These are phyloP conservation scores for Parasteatoda lunata DNA, from an alignment of 2,888 invertebrate genomes.

Conservation along the genomic window DNA sequence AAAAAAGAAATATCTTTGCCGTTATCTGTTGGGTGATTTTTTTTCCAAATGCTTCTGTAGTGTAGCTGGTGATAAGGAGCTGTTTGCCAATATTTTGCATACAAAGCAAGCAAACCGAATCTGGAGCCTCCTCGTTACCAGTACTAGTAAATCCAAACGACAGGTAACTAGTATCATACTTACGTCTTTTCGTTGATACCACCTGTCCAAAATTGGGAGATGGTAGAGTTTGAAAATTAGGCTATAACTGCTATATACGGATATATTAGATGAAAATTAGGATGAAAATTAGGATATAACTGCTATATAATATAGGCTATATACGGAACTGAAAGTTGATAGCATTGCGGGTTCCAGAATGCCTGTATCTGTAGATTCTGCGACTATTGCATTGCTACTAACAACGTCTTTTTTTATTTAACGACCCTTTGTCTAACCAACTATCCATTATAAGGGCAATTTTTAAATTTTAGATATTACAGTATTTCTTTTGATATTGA, in stretches of 20 bases:
- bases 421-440: too few relatives aligned
- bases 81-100: conserved; percentile 21
- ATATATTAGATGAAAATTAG: too few relatives aligned
- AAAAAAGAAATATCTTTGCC: conserved; percentile 6
- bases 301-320: too few relatives aligned
- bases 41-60: conserved; percentile 13
- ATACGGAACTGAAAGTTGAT: neutral
- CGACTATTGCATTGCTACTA: neutral
- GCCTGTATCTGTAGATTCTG: neutral
- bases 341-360: neutral
- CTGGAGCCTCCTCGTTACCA: neutral
- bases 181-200: neutral
- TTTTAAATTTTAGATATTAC: too few relatives aligned
- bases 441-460: too few relatives aligned
- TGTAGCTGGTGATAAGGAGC: neutral
- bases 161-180: neutral
- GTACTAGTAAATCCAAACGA: neutral
- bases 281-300: too few relatives aligned
- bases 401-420: neutral
- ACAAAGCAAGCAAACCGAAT: conserved; percentile 14
- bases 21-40: neutral
- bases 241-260: neutral
- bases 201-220: neutral
- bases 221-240: neutral
- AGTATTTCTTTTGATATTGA: too few relatives aligned